phyloP scores from a whole-genome alignment of 2,888 invertebrate species.

The Orgyia antiqua region DNA sequence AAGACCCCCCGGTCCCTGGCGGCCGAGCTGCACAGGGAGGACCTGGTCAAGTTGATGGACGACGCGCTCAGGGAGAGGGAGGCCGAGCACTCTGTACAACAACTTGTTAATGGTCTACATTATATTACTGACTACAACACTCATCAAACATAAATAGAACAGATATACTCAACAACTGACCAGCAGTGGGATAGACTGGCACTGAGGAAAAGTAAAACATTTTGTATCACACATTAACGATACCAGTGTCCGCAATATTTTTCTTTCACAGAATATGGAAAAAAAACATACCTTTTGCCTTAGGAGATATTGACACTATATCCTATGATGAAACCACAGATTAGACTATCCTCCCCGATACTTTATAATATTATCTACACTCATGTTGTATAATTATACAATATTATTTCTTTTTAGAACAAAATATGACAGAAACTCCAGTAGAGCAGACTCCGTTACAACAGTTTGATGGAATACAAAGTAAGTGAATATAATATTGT shows the following conservation, averaged over 20 bases:
- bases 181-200: too few species aligned
- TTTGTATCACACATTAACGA: background rate
- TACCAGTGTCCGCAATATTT: background rate
- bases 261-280: too few species aligned
- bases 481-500: slow-evolving; percentile 15
- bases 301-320: too few species aligned
- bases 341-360: too few species aligned
- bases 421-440: slow-evolving; percentile 18
- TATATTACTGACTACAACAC: too few species aligned
- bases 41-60: slow-evolving; percentile 30
- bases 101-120: slow-evolving; percentile 24
- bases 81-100: slow-evolving; percentile 27
- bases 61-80: slow-evolving; percentile 29
- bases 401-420: too few species aligned
- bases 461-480: slow-evolving; percentile 26
- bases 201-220: background rate
- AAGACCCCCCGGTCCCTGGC: slow-evolving; percentile 46
- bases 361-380: too few species aligned
- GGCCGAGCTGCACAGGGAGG: slow-evolving; percentile 15
- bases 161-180: too few species aligned
- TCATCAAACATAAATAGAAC: too few species aligned
- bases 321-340: too few species aligned
- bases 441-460: slow-evolving; percentile 13
- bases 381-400: too few species aligned
- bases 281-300: too few species aligned